These are phyloP conservation scores for Pelosia muscerda DNA, from an alignment of 2,888 invertebrate species.

Conservation along the genomic window DNA sequence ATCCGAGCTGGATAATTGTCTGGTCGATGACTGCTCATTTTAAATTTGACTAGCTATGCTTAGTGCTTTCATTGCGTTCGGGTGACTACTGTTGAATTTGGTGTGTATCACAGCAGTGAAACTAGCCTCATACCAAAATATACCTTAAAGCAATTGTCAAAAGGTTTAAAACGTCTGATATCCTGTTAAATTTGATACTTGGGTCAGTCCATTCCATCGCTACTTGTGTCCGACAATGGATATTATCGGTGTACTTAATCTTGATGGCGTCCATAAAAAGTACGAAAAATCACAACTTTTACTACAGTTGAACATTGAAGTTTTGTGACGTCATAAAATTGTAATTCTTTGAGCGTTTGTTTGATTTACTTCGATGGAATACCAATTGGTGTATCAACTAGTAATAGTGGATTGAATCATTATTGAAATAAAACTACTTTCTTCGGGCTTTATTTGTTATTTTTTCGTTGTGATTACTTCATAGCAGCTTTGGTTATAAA, in stretches of 20 bases:
- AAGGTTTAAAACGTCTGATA: slow-evolving; percentile 2
- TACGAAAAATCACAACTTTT: slow-evolving; percentile 18
- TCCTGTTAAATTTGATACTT: slow-evolving; percentile 8
- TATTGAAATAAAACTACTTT: not conserved
- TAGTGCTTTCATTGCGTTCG: no score
- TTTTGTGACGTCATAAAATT: slow-evolving; percentile 16
- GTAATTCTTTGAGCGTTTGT: slow-evolving; percentile 17
- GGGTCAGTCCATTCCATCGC: not conserved
- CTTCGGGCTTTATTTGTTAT: not conserved
- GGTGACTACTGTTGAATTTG: not conserved
- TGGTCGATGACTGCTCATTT: no score
- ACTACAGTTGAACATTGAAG: slow-evolving; percentile 14
- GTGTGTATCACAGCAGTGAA: not conserved
- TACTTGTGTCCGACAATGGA: slow-evolving; percentile 11
- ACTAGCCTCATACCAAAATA: not conserved
- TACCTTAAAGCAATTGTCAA: not conserved
- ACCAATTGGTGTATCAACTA: slow-evolving; percentile 1
- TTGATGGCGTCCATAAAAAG: slow-evolving; percentile 18
- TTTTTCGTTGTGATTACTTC: no score
- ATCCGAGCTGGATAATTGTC: no score
- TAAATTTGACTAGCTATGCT: not conserved
- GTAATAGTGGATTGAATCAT: not conserved
- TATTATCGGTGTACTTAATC: slow-evolving; percentile 23
- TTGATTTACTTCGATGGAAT: slow-evolving; percentile 16
- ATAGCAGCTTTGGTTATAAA: no score